Evolutionary conservation across 2,797 vertebrate genomes (phyloP).

Genomic region (Ctenochaetus hawaiiensis): DNA sequence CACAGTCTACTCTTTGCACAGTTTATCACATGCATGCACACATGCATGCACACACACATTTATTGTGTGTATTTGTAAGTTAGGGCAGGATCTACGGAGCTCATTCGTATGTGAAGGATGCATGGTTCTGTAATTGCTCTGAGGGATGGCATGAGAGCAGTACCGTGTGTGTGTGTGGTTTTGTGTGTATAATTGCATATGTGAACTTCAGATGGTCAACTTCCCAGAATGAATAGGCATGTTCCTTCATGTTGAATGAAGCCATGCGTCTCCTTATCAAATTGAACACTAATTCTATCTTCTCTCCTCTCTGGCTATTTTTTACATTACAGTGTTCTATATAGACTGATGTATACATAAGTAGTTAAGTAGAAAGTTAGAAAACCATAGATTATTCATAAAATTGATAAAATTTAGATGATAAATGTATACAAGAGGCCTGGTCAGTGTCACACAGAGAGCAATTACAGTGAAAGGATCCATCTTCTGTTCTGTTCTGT

Average conservation of each 20-base stretch:
- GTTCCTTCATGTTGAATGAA: conserved; percentile 55
- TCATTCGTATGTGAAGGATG: conserved; percentile 67
- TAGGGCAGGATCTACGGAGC: conserved; percentile 45
- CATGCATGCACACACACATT: conserved; percentile 11
- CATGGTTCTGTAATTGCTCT: conserved; percentile 65
- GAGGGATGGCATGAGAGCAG: conserved; percentile 31
- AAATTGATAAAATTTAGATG: background rate
- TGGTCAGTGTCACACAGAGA: background rate
- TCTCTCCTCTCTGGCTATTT: background rate
- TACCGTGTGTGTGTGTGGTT: background rate
- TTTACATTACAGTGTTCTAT: background rate
- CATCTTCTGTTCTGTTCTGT: background rate
- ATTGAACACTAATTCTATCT: conserved; percentile 43
- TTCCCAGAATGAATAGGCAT: conserved; percentile 44
- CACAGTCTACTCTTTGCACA: conserved; percentile 25
- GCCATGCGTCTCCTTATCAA: conserved; percentile 38
- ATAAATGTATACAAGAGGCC: conserved; percentile 10
- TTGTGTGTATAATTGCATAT: conserved; percentile 1
- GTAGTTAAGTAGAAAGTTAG: too few species aligned
- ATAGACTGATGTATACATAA: too few species aligned
- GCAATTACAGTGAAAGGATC: background rate
- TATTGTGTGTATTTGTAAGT: conserved; percentile 56
- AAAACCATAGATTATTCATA: background rate
- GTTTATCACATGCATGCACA: conserved; percentile 46
- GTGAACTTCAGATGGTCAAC: conserved; percentile 51